Evolutionary conservation across 2,888 invertebrate species (phyloP), one percentile per base, ranked within the genome.

Genomic region (Machimus rusticus): DNA sequence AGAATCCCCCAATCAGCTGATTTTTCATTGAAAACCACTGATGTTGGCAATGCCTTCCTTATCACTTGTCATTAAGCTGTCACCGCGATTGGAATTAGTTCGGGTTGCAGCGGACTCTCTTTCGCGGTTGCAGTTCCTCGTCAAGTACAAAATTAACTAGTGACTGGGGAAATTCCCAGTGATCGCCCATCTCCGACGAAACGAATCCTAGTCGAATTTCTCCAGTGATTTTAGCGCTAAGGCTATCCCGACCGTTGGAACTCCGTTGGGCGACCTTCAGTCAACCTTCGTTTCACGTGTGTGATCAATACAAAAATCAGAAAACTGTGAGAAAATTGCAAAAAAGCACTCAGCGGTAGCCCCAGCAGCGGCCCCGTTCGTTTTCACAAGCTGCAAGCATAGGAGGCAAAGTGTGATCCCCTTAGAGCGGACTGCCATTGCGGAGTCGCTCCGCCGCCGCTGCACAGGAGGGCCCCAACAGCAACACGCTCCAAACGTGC

Each of bases 211-310:
- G 6, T 19, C 28, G 28, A 19, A 66, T 66, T 23, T 66, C 12
- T 66, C 12, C 23, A 66, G 19, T 23, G 23, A 66, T 23, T 66
- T 66, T 12, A 4, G 2, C n/a, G 19, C 66, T 23, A 66, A 66
- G 19, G 12, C 19, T 19, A 23, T 8, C 23, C 5, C 57, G 2
- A 57, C 57, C 6, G 19, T 12, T 23, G 23, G 12, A 66, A 28
- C 28, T 23, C 12, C 9, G 8, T 28, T 23, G 66, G 66, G 66
- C 91, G 92, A 92, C 92, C 92, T 92, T 92, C 92, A 92, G 87
- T 90, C 91, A 92, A 92, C 92, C 92, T 92, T 92, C 92, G 92
- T 86, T 89, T 90, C 90, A 90, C 90, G 89, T 91, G 91, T 91
- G 90, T 90, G 90, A 90, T 91, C 91, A 91, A 91, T 86, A 86